Conservation (phyloP, 2,797 vertebrate genomes). For the Cirrhinus mrigala region DNA sequence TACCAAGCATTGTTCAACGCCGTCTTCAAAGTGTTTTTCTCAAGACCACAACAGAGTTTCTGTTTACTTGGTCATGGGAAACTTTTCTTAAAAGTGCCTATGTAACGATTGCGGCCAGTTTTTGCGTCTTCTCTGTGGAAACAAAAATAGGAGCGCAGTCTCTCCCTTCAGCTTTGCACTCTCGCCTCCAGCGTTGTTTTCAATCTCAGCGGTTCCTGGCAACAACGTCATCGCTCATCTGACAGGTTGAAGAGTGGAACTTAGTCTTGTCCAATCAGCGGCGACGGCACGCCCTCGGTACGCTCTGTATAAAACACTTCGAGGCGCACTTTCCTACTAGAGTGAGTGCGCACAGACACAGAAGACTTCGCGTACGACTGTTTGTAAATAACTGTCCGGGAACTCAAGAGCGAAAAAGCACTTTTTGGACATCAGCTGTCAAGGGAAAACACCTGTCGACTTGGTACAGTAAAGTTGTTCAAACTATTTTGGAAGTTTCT, state of each 20-base stretch:
- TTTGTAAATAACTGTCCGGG: conserved; percentile 44
- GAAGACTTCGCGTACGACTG: background rate
- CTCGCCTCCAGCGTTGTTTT: conserved; percentile 81
- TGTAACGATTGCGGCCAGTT: conserved; percentile 13
- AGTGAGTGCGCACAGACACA: background rate
- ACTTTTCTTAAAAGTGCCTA: conserved; percentile 23
- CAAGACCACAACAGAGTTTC: conserved; percentile 16
- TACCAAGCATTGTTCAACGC: background rate
- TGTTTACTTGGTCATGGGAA: conserved; percentile 41
- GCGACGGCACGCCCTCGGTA: background rate
- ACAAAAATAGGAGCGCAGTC: conserved; percentile 41
- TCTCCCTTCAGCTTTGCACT: conserved; percentile 16
- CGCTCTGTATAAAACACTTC: background rate
- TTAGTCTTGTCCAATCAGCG: conserved; percentile 68
- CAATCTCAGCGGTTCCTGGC: conserved; percentile 84
- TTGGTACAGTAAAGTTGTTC: conserved; percentile 85
- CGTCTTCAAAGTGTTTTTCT: conserved; percentile 12
- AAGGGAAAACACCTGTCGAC: conserved; percentile 76
- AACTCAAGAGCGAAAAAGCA: conserved; percentile 57
- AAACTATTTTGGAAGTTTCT: conserved; percentile 80
- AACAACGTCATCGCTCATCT: conserved; percentile 79
- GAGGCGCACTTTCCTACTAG: background rate
- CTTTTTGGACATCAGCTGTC: conserved; percentile 75
- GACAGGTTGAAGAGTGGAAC: conserved; percentile 63
- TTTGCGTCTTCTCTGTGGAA: conserved; percentile 55